Evolutionary conservation across 2,888 invertebrate species (phyloP), one percentile per base, ranked within the genome.

Genomic region (Drosophila yooni): DNA sequence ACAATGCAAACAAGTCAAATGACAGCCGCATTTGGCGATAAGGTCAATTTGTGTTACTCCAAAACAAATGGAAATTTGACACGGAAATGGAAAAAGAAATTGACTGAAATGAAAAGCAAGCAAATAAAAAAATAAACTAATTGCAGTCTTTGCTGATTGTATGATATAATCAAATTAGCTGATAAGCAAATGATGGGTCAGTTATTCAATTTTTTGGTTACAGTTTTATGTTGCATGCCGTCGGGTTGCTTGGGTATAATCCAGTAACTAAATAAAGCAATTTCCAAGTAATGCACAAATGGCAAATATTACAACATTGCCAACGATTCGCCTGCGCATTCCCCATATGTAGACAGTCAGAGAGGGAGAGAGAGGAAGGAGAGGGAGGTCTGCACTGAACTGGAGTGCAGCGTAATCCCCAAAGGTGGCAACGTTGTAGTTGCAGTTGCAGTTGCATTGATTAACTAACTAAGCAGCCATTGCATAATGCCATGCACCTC

Each of bases 131-230:
- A 69, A 50, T 64, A 53, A 54, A 46, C 61, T 71, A 74, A 87
- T 81, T 86, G 72, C 73, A 40, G 38, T 21, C 53, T 27, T 29
- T 21, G 52, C 46, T 69, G 73, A 77, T 80, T 84, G 72, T 62
- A 74, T 84, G 79, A 66, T 68, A 82, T 85, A 89, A 85, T 84
- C 80, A 77, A 87, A 85, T 85, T 84, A 87, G 67, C 61, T 46
- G 89, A 86, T 89, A 74, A 74, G 33, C 54, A 31, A 40, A 40
- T 60, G 38, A 11, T 21, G 52, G 34, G n/a, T 29, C 40, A 25
- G 52, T 31, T 63, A 74, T 75, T 70, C 57, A 50, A 36, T 72
- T 52, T 52, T 48, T 48, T 48, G 46, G 18, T 29, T 25, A 46
- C 10, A 34, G 43, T 34, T 27, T 38, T 46, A 52, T 21, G 53